Conservation (phyloP, 2,797 vertebrate species). For the Gambusia yucatana region DNA sequence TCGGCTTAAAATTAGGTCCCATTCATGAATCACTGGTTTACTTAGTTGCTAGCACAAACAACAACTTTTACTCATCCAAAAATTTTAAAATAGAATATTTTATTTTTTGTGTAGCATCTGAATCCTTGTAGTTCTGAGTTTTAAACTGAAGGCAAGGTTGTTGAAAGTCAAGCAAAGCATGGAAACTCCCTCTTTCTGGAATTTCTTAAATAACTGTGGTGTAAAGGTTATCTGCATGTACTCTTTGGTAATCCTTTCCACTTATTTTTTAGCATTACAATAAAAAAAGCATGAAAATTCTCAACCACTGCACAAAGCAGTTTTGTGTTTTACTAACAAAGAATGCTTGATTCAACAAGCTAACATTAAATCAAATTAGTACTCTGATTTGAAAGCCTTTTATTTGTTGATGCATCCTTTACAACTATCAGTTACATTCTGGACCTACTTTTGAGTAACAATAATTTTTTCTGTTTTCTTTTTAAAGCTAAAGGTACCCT, state of each 20-base stretch:
- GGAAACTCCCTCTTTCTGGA: background rate
- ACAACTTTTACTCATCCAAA: background rate
- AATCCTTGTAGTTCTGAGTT: background rate
- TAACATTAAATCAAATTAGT: background rate
- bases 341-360: too few relatives aligned
- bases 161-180: background rate
- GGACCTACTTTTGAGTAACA: background rate
- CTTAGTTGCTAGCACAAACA: background rate
- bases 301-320: background rate
- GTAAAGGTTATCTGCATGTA: background rate
- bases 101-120: background rate
- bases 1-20: background rate
- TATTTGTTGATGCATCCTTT: background rate
- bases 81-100: background rate
- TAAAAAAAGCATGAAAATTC: background rate
- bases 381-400: background rate
- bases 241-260: background rate
- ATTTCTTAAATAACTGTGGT: background rate
- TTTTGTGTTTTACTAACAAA: too few relatives aligned
- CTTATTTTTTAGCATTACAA: background rate
- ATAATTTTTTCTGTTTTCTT: background rate
- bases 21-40: background rate
- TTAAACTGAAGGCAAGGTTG: background rate
- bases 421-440: background rate
- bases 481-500: conserved; percentile 92